Percentiles rank a stretch among this genome's conserved stretches.
These are phyloP conservation scores for Heliconius hermathena DNA, from an alignment of 1,140 invertebrate species.

Conservation along the genomic window DNA sequence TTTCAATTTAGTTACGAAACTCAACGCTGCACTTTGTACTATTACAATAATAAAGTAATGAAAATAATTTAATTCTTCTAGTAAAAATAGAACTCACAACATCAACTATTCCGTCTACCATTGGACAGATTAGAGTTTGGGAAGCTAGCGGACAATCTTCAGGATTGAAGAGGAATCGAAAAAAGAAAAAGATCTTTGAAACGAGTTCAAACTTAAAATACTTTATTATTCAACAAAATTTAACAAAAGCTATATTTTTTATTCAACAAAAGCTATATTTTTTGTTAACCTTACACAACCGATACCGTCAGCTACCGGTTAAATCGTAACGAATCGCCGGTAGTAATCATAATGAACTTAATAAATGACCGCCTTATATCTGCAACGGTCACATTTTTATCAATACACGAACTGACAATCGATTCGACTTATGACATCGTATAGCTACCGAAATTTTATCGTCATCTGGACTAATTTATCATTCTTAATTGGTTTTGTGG, in stretches of 20 bases:
- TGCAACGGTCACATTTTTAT: constrained; percentile 32
- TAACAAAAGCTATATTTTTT: constrained; percentile 15
- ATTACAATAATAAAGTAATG: too few species aligned
- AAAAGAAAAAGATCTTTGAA: too few species aligned
- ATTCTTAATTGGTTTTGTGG: constrained; percentile 36
- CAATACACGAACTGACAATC: constrained; percentile 38
- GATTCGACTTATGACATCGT: constrained; percentile 12
- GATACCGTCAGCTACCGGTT: constrained; percentile 54
- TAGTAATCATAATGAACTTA: constrained; percentile 56
- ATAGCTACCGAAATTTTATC: constrained; percentile 39
- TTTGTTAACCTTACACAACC: constrained; percentile 39
- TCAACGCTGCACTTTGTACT: too few species aligned
- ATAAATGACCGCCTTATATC: constrained; percentile 53
- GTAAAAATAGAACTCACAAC: too few species aligned
- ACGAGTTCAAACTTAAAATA: too few species aligned
- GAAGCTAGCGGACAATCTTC: too few species aligned
- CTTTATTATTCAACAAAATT: too few species aligned
- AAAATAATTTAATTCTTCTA: too few species aligned
- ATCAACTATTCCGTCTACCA: too few species aligned
- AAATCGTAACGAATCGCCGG: constrained; percentile 55
- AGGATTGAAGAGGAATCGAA: too few species aligned
- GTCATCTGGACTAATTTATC: constrained; percentile 38
- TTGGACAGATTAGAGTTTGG: too few species aligned
- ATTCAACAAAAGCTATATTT: background rate
- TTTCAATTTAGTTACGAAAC: too few species aligned